Base-by-base conservation (phyloP, 2,113 vertebrate species). In the Rhinogobius similis region DNA sequence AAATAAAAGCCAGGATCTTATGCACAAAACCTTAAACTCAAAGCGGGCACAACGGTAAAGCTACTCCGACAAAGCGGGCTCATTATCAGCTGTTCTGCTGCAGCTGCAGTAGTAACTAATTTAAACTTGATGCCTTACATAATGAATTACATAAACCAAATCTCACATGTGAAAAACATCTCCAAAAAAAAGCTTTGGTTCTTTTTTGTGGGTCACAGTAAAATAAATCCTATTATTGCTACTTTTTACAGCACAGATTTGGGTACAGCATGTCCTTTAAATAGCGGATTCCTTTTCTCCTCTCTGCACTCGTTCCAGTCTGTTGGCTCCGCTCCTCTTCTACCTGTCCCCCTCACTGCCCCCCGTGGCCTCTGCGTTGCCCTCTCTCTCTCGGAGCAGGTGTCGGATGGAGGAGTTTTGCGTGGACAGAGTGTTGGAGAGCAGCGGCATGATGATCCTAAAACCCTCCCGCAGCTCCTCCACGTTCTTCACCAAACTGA, bases 371-470 rank as follows among this genome's bases (percentile, higher is more conserved):
- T 90, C 87, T 0, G 52, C n/a, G 64, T 78, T 81, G 36, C 1
- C 79, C 79, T 92, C 90, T 43, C 89, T 84, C 78, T 92, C 89
- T 21, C 88, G 68, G 29, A 92, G 89, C 39, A 92, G 82, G 77
- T 91, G 88, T 18, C 90, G 79, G 77, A 92, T 92, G 79, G 89
- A 92, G 27, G 88, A 92, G 82, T 92, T 92, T 78, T 92, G 90
- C 0, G 81, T 92, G 62, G 89, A 92, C 67, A 92, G 72, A 1
- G 90, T 92, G 76, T 27, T 92, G 76, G 88, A 90, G 26, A 92
- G 88, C 23, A 92, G 90, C 0, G 90, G 90, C 88, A 92, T 91
- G 64, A 92, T 84, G 72, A 82, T 88, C 75, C 77, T 77, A 73
- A 91, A 92, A 8, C 88, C 90, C 68, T 92, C 88, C 68, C 87